Evolutionary conservation across 2,113 vertebrate species (phyloP).

Genomic region (Mastomys coucha): DNA sequence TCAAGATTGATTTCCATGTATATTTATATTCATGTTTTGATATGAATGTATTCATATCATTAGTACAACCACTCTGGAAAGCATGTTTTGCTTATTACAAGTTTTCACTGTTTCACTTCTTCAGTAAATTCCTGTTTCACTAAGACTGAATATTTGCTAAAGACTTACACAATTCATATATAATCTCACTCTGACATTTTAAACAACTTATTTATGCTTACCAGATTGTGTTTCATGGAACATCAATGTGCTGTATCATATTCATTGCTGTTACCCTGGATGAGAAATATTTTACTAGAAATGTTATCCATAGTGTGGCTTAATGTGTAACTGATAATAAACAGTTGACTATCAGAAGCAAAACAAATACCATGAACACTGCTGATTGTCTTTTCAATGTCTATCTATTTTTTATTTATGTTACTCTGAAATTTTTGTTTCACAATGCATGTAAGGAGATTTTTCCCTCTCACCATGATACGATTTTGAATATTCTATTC

Average conservation of each 20-base stretch:
- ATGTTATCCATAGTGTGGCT: not conserved
- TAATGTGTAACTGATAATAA: not conserved
- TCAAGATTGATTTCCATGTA: constrained; percentile 24
- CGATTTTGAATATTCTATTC: not conserved
- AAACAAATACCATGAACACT: not conserved
- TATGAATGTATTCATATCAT: too few species aligned
- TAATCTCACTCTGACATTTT: not conserved
- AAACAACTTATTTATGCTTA: not conserved
- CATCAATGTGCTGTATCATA: not conserved
- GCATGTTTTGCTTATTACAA: not conserved
- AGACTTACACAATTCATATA: not conserved
- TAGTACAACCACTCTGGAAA: too few species aligned
- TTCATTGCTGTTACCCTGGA: not conserved
- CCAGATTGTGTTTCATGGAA: not conserved
- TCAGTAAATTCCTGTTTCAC: constrained; percentile 21
- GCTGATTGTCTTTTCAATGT: not conserved
- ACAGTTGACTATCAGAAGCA: not conserved
- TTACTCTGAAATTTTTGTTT: not conserved
- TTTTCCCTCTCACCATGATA: not conserved
- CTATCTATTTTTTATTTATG: not conserved
- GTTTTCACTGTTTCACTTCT: not conserved
- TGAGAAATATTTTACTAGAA: not conserved
- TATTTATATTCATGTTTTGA: constrained; percentile 60
- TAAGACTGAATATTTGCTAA: not conserved
- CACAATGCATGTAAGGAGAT: not conserved